Percentiles rank a stretch among this genome's conserved stretches.
These are phyloP conservation scores for Cephalopholis sonnerati DNA, from an alignment of 2,113 vertebrate genomes.

Conservation along the genomic window DNA sequence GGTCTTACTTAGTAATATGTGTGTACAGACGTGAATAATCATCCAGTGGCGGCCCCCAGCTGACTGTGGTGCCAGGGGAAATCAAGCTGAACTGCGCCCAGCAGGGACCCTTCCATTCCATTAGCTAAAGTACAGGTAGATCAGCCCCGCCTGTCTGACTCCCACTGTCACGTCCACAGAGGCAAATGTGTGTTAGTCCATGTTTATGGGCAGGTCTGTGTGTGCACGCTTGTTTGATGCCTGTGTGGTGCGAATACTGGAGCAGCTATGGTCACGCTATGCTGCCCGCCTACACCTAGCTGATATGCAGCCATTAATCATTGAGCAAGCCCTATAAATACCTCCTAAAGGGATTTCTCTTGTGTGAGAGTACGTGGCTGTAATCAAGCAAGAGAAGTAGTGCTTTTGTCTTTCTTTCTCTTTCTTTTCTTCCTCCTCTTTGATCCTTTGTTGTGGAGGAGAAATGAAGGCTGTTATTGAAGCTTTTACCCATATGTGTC, in stretches of 20 bases:
- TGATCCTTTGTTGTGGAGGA: slow-evolving; percentile 33
- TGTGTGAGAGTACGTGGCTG: slow-evolving; percentile 31
- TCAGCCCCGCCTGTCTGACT: slow-evolving; percentile 40
- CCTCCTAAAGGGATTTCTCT: slow-evolving; percentile 34
- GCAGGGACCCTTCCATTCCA: slow-evolving; percentile 64
- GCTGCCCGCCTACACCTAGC: slow-evolving; percentile 33
- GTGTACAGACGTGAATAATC: slow-evolving; percentile 44
- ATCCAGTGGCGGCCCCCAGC: slow-evolving; percentile 6
- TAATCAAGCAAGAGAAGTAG: slow-evolving; percentile 56
- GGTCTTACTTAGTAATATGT: slow-evolving; percentile 37
- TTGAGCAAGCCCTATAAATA: slow-evolving; percentile 56
- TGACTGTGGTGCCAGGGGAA: slow-evolving; percentile 39
- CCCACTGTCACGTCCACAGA: slow-evolving; percentile 38
- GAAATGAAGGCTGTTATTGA: slow-evolving; percentile 48
- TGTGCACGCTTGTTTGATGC: slow-evolving; percentile 18
- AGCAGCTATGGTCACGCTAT: slow-evolving; percentile 43
- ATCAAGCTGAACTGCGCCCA: slow-evolving; percentile 59
- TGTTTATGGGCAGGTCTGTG: background rate
- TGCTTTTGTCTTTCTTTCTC: slow-evolving; percentile 25
- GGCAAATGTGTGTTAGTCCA: slow-evolving; percentile 30
- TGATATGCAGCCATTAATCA: slow-evolving; percentile 69
- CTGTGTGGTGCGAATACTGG: slow-evolving; percentile 7
- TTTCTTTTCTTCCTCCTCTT: slow-evolving; percentile 6
- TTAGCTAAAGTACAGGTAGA: slow-evolving; percentile 71
- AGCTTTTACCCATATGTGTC: slow-evolving; percentile 29